Evolutionary conservation across 2,888 invertebrate species (phyloP).

Genomic region (Trissonchulus latispiculum): DNA sequence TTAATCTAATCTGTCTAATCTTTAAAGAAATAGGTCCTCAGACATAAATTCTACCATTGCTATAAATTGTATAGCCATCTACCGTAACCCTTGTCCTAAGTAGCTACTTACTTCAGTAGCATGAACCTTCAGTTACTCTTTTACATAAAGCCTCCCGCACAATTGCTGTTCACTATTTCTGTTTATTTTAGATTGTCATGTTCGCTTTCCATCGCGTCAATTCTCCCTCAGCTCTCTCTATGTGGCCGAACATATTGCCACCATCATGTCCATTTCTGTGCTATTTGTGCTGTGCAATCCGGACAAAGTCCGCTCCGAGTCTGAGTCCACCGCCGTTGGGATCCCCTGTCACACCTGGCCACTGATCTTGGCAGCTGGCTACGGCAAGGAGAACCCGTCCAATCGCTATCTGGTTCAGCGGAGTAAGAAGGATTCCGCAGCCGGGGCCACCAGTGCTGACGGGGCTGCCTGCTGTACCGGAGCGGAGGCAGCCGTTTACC

Average conservation of each 20-base stretch:
- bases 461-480: conserved; percentile 19
- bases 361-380: conserved; percentile 48
- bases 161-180: too few species aligned
- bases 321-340: conserved; percentile 36
- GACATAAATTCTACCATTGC: too few species aligned
- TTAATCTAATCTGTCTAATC: too few species aligned
- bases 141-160: too few species aligned
- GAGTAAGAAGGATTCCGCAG: conserved; percentile 25
- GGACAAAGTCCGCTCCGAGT: conserved; percentile 38
- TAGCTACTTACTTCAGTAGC: too few species aligned
- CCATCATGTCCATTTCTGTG: conserved; percentile 48
- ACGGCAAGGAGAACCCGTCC: conserved; percentile 43
- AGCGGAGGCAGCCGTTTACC: conserved; percentile 33
- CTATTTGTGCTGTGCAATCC: conserved; percentile 51
- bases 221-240: conserved; percentile 34
- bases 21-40: too few species aligned
- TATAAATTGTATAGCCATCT: too few species aligned
- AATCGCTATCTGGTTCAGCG: conserved; percentile 39
- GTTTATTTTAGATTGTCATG: conserved; percentile 3
- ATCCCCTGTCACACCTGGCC: conserved; percentile 43
- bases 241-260: conserved; percentile 48
- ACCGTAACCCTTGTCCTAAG: too few species aligned
- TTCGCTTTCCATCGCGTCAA: conserved; percentile 1
- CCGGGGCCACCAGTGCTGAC: conserved; percentile 18
- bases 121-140: too few species aligned